A percentile compares a stretch with the other conserved stretches of the same genome.
These are phyloP conservation scores for Chironomus striatipennis DNA, from an alignment of 1,140 invertebrate genomes.

Conservation along the genomic window DNA sequence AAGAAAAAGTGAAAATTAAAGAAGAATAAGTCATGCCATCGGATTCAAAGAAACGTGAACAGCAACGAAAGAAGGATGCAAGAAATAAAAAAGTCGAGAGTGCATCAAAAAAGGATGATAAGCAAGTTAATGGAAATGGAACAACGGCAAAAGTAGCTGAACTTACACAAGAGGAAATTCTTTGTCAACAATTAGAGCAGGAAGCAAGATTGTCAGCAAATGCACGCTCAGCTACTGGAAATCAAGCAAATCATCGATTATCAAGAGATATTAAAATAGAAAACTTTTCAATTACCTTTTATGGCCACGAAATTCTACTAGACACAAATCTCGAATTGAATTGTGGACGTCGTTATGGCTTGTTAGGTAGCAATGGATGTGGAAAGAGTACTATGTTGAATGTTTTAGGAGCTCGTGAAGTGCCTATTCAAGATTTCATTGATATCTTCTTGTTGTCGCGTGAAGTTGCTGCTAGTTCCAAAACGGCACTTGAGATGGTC, in stretches of 20 bases:
- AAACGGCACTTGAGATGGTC: slow-evolving; percentile 87
- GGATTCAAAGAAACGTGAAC: slow-evolving; percentile 93
- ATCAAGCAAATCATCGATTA: slow-evolving; percentile 86
- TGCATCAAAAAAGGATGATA: slow-evolving; percentile 42
- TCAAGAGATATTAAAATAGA: slow-evolving; percentile 95
- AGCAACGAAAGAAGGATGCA: slow-evolving; percentile 94
- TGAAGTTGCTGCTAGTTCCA: slow-evolving; percentile 94
- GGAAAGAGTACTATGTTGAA: slow-evolving; percentile 92
- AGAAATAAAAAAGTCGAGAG: slow-evolving; percentile 58
- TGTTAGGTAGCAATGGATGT: slow-evolving; percentile 93
- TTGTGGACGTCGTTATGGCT: slow-evolving; percentile 90
- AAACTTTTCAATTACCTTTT: slow-evolving; percentile 96
- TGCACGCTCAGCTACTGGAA: slow-evolving; percentile 89
- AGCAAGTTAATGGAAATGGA: slow-evolving; percentile 44
- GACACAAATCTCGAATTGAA: slow-evolving; percentile 96
- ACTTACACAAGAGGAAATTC: slow-evolving; percentile 58
- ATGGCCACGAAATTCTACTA: slow-evolving; percentile 88
- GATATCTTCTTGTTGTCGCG: slow-evolving; percentile 97
- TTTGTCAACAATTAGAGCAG: slow-evolving; percentile 80
- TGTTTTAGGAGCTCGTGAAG: slow-evolving; percentile 85
- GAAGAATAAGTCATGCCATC: slow-evolving; percentile 69
- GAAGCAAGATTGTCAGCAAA: slow-evolving; percentile 88
- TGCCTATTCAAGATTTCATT: slow-evolving; percentile 92
- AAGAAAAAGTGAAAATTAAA: background rate
- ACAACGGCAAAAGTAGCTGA: slow-evolving; percentile 35